Evolutionary conservation across 1,140 invertebrate species (phyloP).

Genomic region (Plectus sambesii): DNA sequence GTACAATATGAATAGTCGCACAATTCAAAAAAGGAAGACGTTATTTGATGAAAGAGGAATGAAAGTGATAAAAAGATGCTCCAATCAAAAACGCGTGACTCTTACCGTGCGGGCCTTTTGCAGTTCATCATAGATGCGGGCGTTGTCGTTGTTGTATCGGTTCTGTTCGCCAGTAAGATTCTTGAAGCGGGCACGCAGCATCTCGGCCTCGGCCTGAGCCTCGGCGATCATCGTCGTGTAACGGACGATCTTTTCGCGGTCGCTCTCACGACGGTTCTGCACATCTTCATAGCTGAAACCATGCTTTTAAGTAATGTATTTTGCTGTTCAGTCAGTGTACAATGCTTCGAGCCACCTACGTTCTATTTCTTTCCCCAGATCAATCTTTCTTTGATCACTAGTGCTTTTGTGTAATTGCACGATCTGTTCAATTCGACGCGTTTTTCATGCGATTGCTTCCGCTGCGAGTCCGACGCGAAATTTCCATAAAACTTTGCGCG

Average conservation of each 20-base stretch:
- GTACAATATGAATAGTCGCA: not conserved
- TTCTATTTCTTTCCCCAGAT: no score
- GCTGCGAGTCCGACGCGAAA: not conserved
- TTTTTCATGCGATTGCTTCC: no score
- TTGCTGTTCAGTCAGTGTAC: no score
- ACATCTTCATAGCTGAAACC: constrained; percentile 49
- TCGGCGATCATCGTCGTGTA: constrained; percentile 51
- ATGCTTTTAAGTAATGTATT: no score
- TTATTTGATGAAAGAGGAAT: no score
- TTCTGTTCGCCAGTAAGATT: constrained; percentile 50
- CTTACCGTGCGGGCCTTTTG: constrained; percentile 45
- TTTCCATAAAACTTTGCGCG: not conserved
- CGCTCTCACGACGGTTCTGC: constrained; percentile 47
- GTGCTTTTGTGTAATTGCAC: not conserved
- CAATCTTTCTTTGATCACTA: not conserved
- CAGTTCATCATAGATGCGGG: constrained; percentile 48
- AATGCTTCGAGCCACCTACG: no score
- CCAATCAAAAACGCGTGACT: no score
- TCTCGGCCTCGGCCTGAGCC: constrained; percentile 50
- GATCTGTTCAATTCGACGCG: not conserved
- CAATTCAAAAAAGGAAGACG: no score
- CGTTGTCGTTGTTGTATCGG: constrained; percentile 48
- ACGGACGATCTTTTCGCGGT: constrained; percentile 49
- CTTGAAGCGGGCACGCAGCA: constrained; percentile 50
- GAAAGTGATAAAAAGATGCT: no score